These are phyloP conservation scores for Apogon hyalosoma DNA, from an alignment of 2,797 vertebrate genomes.

Conservation along the genomic window DNA sequence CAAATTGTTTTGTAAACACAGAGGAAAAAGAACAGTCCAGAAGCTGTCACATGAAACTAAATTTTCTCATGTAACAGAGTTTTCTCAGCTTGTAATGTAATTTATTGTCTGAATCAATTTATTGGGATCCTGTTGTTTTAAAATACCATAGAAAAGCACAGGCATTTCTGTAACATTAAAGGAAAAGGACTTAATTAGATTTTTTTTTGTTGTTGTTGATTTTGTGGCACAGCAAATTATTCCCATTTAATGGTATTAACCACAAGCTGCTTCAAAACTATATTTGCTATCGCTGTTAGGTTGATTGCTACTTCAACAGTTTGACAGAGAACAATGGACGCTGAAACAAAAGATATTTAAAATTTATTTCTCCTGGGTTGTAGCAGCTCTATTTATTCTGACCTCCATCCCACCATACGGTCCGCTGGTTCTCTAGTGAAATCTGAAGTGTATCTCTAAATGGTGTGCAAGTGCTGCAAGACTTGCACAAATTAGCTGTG, in stretches of 20 bases:
- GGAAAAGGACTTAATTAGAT: slow-evolving; percentile 51
- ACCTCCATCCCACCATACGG: slow-evolving; percentile 63
- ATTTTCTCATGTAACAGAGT: slow-evolving; percentile 39
- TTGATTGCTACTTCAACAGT: slow-evolving; percentile 55
- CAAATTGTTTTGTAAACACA: slow-evolving; percentile 78
- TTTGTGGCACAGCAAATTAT: slow-evolving; percentile 27
- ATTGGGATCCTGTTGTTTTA: slow-evolving; percentile 20
- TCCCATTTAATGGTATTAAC: slow-evolving; percentile 40
- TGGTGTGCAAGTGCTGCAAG: slow-evolving; percentile 79
- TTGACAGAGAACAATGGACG: slow-evolving; percentile 49
- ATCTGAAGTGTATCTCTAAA: slow-evolving; percentile 83
- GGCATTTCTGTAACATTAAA: slow-evolving; percentile 36
- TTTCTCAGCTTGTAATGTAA: slow-evolving; percentile 49
- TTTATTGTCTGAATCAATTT: slow-evolving; percentile 46
- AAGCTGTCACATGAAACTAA: slow-evolving; percentile 62
- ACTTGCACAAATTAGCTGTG: slow-evolving; percentile 80
- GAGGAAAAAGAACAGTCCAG: slow-evolving; percentile 50
- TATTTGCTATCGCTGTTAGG: slow-evolving; percentile 32
- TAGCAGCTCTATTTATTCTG: slow-evolving; percentile 69
- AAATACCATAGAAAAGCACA: slow-evolving; percentile 22
- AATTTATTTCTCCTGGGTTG: slow-evolving; percentile 63
- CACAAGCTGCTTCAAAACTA: slow-evolving; percentile 26
- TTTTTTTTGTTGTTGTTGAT: slow-evolving; percentile 22
- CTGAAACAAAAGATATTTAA: slow-evolving; percentile 69
- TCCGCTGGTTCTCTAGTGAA: slow-evolving; percentile 73